These are phyloP conservation scores for Halcyon leucocephala DNA, from an alignment of 2,797 vertebrate species.

Conservation along the genomic window DNA sequence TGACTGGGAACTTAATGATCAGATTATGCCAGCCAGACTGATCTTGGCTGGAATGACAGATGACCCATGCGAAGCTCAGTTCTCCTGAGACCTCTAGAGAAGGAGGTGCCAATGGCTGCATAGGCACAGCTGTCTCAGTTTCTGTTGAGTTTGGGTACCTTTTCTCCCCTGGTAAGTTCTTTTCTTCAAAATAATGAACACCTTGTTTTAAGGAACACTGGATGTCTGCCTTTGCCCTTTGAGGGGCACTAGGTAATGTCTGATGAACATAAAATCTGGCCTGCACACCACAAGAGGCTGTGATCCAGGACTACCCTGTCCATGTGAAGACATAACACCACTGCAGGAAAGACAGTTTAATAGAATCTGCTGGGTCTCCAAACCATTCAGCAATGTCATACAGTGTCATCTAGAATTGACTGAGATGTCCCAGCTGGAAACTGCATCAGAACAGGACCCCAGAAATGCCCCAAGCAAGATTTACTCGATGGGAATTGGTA, in stretches of 20 bases:
- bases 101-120: neutral
- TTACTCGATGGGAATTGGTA: neutral
- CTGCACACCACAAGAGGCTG: neutral
- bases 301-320: neutral
- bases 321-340: rapidly evolving
- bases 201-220: neutral
- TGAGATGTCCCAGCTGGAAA: neutral
- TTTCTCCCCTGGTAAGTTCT: neutral
- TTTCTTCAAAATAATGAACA: neutral
- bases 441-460: neutral
- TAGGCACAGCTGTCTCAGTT: neutral
- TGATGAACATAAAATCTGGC: neutral
- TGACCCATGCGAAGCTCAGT: neutral
- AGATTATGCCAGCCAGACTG: neutral
- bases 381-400: neutral
- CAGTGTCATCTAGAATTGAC: rapidly evolving
- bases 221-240: neutral
- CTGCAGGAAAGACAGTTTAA: neutral
- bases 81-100: neutral
- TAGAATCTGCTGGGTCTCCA: neutral
- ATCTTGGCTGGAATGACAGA: neutral
- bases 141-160: neutral
- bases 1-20: neutral
- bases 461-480: neutral
- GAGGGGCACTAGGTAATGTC: neutral